These are phyloP conservation scores for Ceriagrion tenellum DNA, from an alignment of 2,888 invertebrate genomes.

Conservation along the genomic window DNA sequence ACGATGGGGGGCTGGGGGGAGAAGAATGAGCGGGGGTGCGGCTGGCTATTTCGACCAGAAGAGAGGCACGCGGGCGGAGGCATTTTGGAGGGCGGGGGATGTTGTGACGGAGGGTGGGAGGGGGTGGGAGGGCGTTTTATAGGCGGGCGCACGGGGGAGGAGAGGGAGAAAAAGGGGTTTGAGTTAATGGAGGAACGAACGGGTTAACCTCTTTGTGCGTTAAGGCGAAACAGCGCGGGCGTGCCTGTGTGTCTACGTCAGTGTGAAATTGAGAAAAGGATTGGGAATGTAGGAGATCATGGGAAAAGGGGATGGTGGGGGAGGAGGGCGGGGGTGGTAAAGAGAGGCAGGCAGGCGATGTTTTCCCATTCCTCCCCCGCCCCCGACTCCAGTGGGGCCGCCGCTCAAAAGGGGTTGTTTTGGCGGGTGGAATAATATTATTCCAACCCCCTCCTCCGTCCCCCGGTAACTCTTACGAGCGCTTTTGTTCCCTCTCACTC, in stretches of 20 bases:
- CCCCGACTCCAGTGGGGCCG: too few relatives aligned
- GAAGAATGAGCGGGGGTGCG: too few relatives aligned
- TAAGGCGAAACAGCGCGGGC: not conserved
- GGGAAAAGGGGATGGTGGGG: too few relatives aligned
- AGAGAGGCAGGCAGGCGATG: not conserved
- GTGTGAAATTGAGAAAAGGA: conserved; percentile 11
- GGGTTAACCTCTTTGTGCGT: not conserved
- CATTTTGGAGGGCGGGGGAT: not conserved
- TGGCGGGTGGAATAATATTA: not conserved
- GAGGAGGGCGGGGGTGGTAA: too few relatives aligned
- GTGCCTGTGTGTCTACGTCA: not conserved
- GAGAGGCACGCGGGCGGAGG: not conserved
- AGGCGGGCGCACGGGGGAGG: not conserved
- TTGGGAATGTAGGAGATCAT: not conserved
- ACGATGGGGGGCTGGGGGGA: too few relatives aligned
- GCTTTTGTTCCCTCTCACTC: not conserved
- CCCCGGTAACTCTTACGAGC: not conserved
- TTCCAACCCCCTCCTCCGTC: not conserved
- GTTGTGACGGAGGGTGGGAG: not conserved
- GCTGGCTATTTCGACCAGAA: too few relatives aligned
- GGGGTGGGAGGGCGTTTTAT: too few relatives aligned
- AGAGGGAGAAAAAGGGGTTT: not conserved
- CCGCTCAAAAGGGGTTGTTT: too few relatives aligned
- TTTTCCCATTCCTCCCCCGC: not conserved
- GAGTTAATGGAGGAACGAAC: not conserved